Conservation (phyloP, 2,888 invertebrate genomes). For the Dascillus cervinus region DNA sequence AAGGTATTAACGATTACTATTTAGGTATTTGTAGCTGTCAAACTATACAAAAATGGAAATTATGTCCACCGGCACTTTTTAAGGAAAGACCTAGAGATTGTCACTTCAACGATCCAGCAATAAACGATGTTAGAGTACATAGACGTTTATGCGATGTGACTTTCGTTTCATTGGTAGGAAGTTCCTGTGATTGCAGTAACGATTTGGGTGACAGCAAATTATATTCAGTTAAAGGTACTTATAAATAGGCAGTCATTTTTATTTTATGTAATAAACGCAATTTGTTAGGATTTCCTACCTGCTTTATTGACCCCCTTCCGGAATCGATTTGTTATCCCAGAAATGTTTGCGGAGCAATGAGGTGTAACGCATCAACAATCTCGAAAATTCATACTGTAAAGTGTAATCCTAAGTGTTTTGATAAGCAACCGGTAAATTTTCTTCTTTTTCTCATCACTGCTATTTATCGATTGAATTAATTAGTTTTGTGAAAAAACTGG, state of each 20-base stretch:
- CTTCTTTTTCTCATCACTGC: no score
- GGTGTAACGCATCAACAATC: constrained; percentile 31
- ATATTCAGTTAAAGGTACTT: constrained; percentile 34
- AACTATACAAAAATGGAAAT: constrained; percentile 38
- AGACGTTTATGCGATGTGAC: constrained; percentile 42
- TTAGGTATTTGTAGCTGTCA: constrained; percentile 40
- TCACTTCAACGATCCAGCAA: constrained; percentile 31
- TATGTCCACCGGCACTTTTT: constrained; percentile 36
- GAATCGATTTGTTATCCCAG: constrained; percentile 36
- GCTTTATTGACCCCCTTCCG: constrained; percentile 38
- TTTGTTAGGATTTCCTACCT: constrained; percentile 41
- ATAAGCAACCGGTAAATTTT: constrained; percentile 34
- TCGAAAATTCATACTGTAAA: constrained; percentile 34
- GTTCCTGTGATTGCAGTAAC: constrained; percentile 30
- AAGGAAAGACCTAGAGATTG: constrained; percentile 31
- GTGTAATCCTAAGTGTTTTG: constrained; percentile 36
- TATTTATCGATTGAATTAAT: no score
- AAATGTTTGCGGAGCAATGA: constrained; percentile 38
- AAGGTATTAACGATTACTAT: constrained; percentile 33
- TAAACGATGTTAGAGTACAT: constrained; percentile 36
- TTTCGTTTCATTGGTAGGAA: constrained; percentile 27
- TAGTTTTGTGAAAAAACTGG: constrained; percentile 40
- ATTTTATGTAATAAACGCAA: no score
- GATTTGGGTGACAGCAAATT: constrained; percentile 31
- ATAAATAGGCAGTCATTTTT: neutral